Evolutionary conservation across 2,113 vertebrate genomes (phyloP).

Genomic region (Hemibates koningsi): DNA sequence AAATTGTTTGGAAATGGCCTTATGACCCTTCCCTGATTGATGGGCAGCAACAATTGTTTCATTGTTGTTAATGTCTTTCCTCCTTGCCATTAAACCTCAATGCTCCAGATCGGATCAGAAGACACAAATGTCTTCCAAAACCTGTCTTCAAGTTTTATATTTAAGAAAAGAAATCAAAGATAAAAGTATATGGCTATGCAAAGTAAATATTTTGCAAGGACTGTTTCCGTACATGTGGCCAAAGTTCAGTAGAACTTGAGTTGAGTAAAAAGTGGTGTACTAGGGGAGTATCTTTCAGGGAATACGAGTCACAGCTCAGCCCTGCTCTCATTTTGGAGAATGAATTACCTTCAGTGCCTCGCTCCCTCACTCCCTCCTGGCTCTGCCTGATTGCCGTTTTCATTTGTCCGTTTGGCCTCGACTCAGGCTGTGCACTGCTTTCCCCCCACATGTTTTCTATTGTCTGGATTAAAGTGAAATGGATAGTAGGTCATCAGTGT

Average conservation of each 20-base stretch:
- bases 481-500: slow-evolving; percentile 5
- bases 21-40: not conserved
- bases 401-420: slow-evolving; percentile 4
- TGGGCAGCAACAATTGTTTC: not conserved
- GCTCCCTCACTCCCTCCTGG: not conserved
- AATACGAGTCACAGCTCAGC: not conserved
- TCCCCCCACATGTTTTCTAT: slow-evolving; percentile 6
- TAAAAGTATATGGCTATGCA: not conserved
- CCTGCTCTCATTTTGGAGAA: slow-evolving; percentile 3
- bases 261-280: not conserved
- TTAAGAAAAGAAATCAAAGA: not conserved
- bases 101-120: not conserved
- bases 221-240: not conserved
- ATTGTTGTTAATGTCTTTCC: not conserved
- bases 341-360: slow-evolving; percentile 8
- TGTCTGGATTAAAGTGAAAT: slow-evolving; percentile 22
- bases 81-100: not conserved
- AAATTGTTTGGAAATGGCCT: not conserved
- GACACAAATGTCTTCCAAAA: not conserved
- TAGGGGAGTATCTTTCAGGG: not conserved
- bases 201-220: not conserved
- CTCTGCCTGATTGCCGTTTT: slow-evolving; percentile 11
- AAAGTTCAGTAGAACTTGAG: not conserved
- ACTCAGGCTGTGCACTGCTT: not conserved
- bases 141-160: not conserved